phyloP scores from a whole-genome alignment of 2,113 vertebrate species.

The Canis aureus region DNA sequence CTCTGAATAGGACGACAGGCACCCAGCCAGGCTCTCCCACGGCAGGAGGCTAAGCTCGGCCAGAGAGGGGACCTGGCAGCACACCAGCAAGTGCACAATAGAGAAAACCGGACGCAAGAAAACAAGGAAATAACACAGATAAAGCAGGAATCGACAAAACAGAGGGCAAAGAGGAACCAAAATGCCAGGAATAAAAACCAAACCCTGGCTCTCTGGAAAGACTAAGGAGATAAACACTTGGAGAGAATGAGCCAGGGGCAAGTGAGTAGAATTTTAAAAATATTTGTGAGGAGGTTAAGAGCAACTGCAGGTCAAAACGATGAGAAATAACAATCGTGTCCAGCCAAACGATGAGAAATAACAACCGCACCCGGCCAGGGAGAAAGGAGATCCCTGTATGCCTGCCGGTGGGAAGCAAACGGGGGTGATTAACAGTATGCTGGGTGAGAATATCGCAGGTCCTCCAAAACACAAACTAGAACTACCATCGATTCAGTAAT shows the following conservation, averaged over 20 bases:
- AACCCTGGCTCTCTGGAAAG: neutral
- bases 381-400: neutral
- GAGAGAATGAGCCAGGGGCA: neutral
- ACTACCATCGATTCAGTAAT: neutral
- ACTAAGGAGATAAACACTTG: neutral
- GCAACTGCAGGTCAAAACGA: neutral
- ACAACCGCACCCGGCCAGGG: neutral
- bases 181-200: neutral
- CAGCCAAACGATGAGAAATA: neutral
- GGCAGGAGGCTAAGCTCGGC: neutral
- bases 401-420: neutral
- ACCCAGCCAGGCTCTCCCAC: neutral
- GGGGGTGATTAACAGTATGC: neutral
- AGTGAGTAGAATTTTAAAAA: neutral
- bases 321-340: neutral
- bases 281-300: too few species aligned
- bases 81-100: neutral
- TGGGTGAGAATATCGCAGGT: neutral
- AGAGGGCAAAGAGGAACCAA: neutral
- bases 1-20: neutral
- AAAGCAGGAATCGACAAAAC: neutral
- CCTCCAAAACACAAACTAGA: neutral
- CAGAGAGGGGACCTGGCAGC: neutral
- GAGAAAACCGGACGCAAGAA: neutral
- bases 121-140: neutral